Evolutionary conservation across 2,888 invertebrate genomes (phyloP), one percentile per base, ranked within the genome.

Genomic region (Lottia gigantea): DNA sequence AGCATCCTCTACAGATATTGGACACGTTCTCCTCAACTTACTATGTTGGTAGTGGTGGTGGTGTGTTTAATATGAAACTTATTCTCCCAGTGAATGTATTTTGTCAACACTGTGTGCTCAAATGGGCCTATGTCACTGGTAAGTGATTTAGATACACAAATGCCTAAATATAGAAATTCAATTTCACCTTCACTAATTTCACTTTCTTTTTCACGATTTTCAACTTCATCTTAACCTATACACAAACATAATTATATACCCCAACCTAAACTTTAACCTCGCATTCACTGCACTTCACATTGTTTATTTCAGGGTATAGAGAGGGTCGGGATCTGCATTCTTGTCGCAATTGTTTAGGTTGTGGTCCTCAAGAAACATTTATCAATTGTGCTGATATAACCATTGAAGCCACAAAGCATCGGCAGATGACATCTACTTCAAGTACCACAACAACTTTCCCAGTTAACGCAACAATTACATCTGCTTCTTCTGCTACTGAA

Each of bases 351-450:
- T 79, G 79, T 19, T 62, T 78, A 2, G 81, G 81, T 8, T 61
- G 71, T 15, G 81, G 80, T 0, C 74, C 72, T 0, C 81, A 80
- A 63, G 78, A 80, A 26, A 76, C 77, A 25, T 82, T 73, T 67
- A 74, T 75, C 61, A 82, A 82, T 73, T 82, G 81, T 67, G 81
- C 81, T 0, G 80, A 82, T 66, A 76, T 82, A 3, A 19, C 49
- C 16, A 19, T 49, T 19, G n/a, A 16, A 7, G 19, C 19, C n/a
- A 31, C 31, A 31, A 2, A 31, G 6, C 2, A 31, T 31, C 31
- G 6, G 31, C 31, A 31, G 31, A 6, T 31, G 31, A 31, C 31
- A 2, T 6, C 31, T 31, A 3, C 31, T 31, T 31, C 6, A 31
- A 31, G 31, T 31, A 31, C 31, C 31, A 6, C 31, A 6, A 49